These are phyloP conservation scores for Procavia capensis DNA, from an alignment of 2,113 vertebrate species.

Conservation along the genomic window DNA sequence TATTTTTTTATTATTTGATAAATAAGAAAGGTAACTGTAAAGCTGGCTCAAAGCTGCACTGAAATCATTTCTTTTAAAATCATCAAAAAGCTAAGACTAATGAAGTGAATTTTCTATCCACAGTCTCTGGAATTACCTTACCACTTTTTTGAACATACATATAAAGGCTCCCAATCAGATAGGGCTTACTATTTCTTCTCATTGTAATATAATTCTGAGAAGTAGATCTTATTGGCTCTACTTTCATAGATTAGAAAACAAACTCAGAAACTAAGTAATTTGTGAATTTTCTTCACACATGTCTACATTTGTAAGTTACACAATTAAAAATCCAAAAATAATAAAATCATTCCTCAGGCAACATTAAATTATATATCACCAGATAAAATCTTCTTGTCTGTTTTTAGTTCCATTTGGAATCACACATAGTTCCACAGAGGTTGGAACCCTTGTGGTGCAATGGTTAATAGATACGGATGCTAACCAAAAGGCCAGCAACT, in stretches of 20 bases:
- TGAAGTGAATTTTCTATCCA: background rate
- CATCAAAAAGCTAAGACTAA: background rate
- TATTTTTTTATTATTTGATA: background rate
- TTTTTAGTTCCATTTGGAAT: slow-evolving; percentile 51
- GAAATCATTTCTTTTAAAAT: slow-evolving; percentile 22
- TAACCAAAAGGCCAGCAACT: too few relatives aligned
- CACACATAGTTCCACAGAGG: background rate
- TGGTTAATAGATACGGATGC: too few relatives aligned
- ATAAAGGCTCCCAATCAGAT: background rate
- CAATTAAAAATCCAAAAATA: slow-evolving; percentile 40
- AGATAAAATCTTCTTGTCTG: background rate
- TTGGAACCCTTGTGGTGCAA: too few relatives aligned
- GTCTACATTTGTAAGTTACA: background rate
- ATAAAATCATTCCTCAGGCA: background rate
- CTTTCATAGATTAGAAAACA: background rate
- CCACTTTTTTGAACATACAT: background rate
- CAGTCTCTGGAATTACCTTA: background rate
- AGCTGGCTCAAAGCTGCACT: background rate
- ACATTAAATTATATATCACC: slow-evolving; percentile 34
- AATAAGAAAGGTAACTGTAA: background rate
- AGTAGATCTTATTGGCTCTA: background rate
- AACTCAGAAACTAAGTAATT: background rate
- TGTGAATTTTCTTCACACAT: background rate
- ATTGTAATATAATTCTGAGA: background rate
- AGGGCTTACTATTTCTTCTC: background rate